A percentile compares a stretch with the other conserved stretches of the same genome.
Evolutionary conservation across 2,888 invertebrate species (phyloP).

Genomic region (Idaea biselata): DNA sequence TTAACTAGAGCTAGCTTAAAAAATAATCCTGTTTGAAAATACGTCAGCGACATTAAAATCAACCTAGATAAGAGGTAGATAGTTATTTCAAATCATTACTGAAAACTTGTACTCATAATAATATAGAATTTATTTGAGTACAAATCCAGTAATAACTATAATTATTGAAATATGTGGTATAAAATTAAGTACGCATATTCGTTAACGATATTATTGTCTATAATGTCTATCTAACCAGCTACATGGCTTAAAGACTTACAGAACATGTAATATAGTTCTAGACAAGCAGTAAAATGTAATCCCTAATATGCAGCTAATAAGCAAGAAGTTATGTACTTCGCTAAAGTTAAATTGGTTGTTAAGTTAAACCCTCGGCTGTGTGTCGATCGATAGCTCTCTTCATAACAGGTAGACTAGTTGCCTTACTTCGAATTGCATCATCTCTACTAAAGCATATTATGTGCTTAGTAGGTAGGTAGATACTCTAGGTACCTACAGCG

Average conservation of each 20-base stretch:
- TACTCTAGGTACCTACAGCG: no score
- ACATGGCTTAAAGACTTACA: no score
- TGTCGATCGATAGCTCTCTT: neutral
- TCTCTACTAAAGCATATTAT: neutral
- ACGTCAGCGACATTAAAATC: neutral
- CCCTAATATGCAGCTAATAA: neutral
- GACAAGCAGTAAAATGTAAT: neutral
- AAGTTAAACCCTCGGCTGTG: neutral
- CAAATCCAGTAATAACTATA: no score
- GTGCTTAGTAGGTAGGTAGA: no score
- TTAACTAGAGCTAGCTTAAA: no score
- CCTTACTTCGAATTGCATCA: neutral
- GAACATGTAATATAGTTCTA: neutral
- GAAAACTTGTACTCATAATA: no score
- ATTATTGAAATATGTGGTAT: no score
- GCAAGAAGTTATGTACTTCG: neutral
- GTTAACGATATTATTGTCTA: no score
- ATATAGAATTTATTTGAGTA: no score
- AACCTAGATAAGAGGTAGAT: neutral
- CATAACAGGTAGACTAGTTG: neutral
- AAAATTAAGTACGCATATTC: no score
- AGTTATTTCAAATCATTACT: neutral
- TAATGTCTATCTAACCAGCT: no score
- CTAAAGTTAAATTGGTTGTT: neutral
- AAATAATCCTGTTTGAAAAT: no score